Evolutionary conservation across 2,113 vertebrate genomes (phyloP), one percentile per base, ranked within the genome.

Genomic region (Sphyrna mokarran): DNA sequence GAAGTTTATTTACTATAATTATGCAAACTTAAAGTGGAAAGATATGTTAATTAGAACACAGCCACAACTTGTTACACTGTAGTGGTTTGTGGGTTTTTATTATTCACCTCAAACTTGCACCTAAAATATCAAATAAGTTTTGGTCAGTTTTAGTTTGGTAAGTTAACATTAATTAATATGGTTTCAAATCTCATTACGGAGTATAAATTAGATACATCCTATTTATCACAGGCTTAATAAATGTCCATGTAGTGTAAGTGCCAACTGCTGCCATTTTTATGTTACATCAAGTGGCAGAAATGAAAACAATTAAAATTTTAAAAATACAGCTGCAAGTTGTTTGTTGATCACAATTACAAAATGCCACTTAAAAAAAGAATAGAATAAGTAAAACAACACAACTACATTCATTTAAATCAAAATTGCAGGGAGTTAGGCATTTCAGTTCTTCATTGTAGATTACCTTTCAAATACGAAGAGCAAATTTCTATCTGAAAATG

Each of bases 291-390:
- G 61, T 93, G 11, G 18, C 61, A 20, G 61, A 68, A 93, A 63
- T n/a, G 10, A 18, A 22, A 93, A 66, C 33, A 93, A 63, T 16
- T 63, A 4, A 63, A 63, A 63, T 63, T 91, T 63, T 7, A 91
- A 91, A 91, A 93, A 63, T 61, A 90, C 87, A 66, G 89, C 89
- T 66, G 10, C 14, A n/a, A 91, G n/a, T 91, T 14, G 58, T n/a
- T 63, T 93, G 63, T 16, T 23, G 14, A 8, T 37, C 33, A 93
- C 61, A 93, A 4, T 63, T 37, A 66, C 16, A 68, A 66, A 14
- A 93, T 63, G 14, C 61, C 16, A 40, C 61, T 63, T n/a, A 91
- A 93, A 93, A 93, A 66, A 33, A 26, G 61, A 61, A 48, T 76
- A 86, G 48, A 48, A 76, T 76, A 76, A 76, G 8, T 76, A 33